A percentile compares a stretch with the other conserved stretches of the same genome.
These are phyloP conservation scores for Leptodactylus fallax DNA, from an alignment of 2,797 vertebrate species.

Conservation along the genomic window DNA sequence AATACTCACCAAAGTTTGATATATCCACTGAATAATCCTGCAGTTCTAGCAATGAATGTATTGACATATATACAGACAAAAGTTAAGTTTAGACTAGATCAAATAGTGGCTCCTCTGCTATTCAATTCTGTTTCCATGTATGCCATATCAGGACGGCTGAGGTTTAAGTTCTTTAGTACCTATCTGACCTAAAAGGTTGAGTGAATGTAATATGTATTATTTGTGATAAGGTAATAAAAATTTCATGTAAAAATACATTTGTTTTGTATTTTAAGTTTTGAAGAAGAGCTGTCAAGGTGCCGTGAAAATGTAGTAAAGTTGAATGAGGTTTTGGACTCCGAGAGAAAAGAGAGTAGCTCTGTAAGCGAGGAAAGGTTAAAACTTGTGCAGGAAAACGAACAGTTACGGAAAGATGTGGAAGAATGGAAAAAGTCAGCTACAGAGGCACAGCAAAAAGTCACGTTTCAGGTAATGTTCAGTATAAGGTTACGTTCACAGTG, in stretches of 20 bases:
- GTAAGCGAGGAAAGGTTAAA: constrained; percentile 90
- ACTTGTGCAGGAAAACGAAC: constrained; percentile 88
- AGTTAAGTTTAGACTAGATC: neutral
- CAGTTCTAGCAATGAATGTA: too few species aligned
- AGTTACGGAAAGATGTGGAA: constrained; percentile 84
- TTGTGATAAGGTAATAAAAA: neutral
- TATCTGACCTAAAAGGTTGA: neutral
- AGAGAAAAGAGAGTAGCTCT: constrained; percentile 80
- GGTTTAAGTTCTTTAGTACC: neutral
- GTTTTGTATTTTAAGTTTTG: constrained; percentile 75
- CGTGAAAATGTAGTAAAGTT: constrained; percentile 86
- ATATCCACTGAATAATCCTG: too few species aligned
- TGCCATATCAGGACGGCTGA: neutral
- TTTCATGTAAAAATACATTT: neutral
- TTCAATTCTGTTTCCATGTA: neutral
- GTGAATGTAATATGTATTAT: neutral
- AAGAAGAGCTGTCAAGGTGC: constrained; percentile 86
- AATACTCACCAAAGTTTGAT: too few species aligned
- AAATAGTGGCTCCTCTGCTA: neutral
- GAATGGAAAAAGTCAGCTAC: constrained; percentile 80
- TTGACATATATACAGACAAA: neutral
- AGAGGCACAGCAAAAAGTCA: constrained; percentile 85
- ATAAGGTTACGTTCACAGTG: neutral
- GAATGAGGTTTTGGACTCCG: constrained; percentile 81
- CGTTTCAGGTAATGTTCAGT: constrained; percentile 81